phyloP scores from a whole-genome alignment of 2,113 vertebrate genomes.

The Myrmecobius fasciatus region DNA sequence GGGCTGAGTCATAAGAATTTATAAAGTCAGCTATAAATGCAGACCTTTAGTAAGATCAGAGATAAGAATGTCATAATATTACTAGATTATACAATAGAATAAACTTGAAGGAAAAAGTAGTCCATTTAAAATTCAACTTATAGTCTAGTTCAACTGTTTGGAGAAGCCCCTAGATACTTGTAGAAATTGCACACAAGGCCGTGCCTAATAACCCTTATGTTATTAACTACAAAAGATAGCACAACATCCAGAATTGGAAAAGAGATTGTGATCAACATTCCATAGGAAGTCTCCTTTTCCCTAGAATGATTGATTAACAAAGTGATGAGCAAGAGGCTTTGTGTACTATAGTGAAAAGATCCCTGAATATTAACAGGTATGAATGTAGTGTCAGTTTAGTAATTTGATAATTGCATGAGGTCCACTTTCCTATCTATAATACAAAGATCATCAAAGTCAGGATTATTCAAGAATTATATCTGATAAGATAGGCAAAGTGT shows the following conservation, averaged over 20 bases:
- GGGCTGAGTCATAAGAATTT: constrained; percentile 44
- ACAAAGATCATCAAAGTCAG: not conserved
- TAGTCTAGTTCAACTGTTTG: constrained; percentile 10
- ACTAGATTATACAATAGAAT: constrained; percentile 14
- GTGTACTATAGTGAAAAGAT: not conserved
- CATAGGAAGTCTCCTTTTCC: not conserved
- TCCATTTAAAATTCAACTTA: constrained; percentile 48
- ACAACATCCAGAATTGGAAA: not conserved
- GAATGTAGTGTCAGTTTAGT: not conserved
- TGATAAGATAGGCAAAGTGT: not conserved
- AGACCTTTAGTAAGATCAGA: constrained; percentile 36
- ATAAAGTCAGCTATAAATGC: constrained; percentile 59
- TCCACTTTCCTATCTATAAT: not conserved
- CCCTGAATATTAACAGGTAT: not conserved
- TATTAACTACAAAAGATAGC: not conserved
- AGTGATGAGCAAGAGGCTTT: not conserved
- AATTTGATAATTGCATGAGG: not conserved
- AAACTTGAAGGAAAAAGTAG: constrained; percentile 18
- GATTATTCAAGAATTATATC: not conserved
- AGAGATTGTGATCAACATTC: not conserved
- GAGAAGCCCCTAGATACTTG: not conserved
- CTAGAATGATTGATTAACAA: constrained; percentile 8
- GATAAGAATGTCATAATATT: constrained; percentile 42
- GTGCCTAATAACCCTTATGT: constrained; percentile 6
- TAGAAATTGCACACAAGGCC: constrained; percentile 21